phyloP scores from a whole-genome alignment of 1,140 invertebrate genomes.

The Pseudomyrmex dendroicus region DNA sequence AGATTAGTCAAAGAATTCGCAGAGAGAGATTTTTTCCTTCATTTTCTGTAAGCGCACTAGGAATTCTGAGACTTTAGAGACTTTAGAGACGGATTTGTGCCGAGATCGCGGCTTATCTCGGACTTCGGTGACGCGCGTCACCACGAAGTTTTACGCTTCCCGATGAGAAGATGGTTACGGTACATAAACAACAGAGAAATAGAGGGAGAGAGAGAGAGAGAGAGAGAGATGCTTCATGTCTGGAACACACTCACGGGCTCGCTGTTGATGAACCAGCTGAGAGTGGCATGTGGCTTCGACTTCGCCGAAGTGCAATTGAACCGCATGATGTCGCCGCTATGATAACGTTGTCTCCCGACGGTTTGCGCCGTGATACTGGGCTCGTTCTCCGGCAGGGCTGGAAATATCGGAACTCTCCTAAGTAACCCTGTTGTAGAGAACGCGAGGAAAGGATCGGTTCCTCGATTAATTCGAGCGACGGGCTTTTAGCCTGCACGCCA shows the following conservation, averaged over 20 bases:
- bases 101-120: slow-evolving; percentile 32
- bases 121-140: slow-evolving; percentile 20
- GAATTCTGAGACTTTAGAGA: slow-evolving; percentile 31
- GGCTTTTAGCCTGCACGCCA: slow-evolving; percentile 41
- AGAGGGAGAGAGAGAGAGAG: not conserved
- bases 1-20: not conserved
- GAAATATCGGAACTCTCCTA: slow-evolving; percentile 43
- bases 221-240: slow-evolving; percentile 24
- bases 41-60: not conserved
- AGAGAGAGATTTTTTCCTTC: not conserved
- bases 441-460: not conserved
- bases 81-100: slow-evolving; percentile 31
- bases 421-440: not conserved
- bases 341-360: slow-evolving; percentile 87
- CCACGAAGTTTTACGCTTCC: slow-evolving; percentile 48
- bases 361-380: slow-evolving; percentile 87
- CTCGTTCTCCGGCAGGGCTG: slow-evolving; percentile 89
- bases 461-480: slow-evolving; percentile 26
- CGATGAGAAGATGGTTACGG: slow-evolving; percentile 16
- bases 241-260: slow-evolving; percentile 85
- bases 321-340: slow-evolving; percentile 88
- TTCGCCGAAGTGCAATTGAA: slow-evolving; percentile 90
- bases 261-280: slow-evolving; percentile 91
- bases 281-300: slow-evolving; percentile 89
- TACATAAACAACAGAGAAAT: not conserved